These are phyloP conservation scores for Corydoras sp. DNA, from an alignment of 2,113 vertebrate species.

Conservation along the genomic window DNA sequence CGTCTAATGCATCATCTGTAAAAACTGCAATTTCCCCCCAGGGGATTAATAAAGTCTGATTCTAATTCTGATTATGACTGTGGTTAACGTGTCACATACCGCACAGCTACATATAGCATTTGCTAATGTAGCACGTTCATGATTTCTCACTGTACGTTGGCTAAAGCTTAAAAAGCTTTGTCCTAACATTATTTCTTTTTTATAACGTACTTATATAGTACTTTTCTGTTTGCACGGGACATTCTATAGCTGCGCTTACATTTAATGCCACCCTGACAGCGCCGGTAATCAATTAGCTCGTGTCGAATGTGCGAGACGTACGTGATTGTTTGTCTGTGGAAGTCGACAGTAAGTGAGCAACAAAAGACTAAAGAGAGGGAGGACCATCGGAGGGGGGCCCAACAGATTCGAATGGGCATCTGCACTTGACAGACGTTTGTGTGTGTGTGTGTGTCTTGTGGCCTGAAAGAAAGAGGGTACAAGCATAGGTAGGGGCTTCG, in stretches of 20 bases:
- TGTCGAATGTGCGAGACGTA: conserved; percentile 57
- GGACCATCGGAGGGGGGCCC: conserved; percentile 1
- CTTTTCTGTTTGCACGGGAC: conserved; percentile 40
- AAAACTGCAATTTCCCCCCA: too few species aligned
- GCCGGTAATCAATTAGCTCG: conserved; percentile 69
- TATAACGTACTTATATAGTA: neutral
- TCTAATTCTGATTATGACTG: too few species aligned
- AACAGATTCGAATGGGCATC: conserved; percentile 42
- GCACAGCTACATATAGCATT: too few species aligned
- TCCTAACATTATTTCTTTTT: neutral
- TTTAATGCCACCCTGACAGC: conserved; percentile 56
- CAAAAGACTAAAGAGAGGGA: conserved; percentile 53
- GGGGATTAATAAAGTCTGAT: too few species aligned
- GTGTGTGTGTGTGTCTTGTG: conserved; percentile 18
- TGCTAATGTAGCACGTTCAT: too few species aligned
- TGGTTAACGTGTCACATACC: too few species aligned
- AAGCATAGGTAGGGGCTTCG: conserved; percentile 12
- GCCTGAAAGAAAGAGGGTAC: conserved; percentile 20
- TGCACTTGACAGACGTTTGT: conserved; percentile 44
- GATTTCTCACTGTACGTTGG: too few species aligned
- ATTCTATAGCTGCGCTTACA: conserved; percentile 49
- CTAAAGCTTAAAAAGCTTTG: neutral
- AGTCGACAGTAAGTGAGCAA: conserved; percentile 66
- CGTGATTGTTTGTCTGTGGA: conserved; percentile 53
- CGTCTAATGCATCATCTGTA: too few species aligned